Conservation (phyloP, 2,888 invertebrate species). For the Mantis religiosa region DNA sequence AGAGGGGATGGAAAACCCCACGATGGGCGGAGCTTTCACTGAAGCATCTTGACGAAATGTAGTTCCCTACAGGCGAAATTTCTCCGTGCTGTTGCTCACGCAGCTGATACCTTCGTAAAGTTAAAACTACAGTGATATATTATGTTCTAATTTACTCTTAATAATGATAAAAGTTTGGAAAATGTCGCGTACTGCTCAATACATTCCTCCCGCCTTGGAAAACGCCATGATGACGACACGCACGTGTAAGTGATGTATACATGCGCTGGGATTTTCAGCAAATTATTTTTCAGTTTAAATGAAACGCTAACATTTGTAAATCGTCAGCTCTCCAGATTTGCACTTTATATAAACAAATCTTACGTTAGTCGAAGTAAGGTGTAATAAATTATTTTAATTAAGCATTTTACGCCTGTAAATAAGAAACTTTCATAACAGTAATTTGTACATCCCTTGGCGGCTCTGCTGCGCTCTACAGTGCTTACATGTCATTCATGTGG, state of each 20-base stretch:
- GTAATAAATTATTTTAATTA: too few species aligned
- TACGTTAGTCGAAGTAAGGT: too few species aligned
- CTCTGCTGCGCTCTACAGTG: background rate
- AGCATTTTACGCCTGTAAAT: too few species aligned
- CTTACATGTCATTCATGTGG: background rate
- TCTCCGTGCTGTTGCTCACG: background rate
- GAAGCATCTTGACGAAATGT: conserved; percentile 10
- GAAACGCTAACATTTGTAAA: too few species aligned
- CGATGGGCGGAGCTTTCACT: conserved; percentile 24
- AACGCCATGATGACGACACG: background rate
- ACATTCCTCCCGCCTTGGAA: background rate
- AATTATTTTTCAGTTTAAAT: background rate
- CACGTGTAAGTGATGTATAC: background rate
- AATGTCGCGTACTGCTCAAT: background rate
- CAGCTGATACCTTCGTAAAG: background rate
- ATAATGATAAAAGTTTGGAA: background rate
- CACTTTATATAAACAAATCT: too few species aligned
- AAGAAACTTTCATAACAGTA: too few species aligned
- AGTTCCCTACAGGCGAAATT: background rate
- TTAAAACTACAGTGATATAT: background rate
- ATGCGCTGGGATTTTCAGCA: background rate
- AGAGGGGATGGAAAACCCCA: conserved; percentile 21
- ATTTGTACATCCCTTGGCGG: background rate
- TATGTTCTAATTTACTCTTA: background rate
- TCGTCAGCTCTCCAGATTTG: too few species aligned